These are phyloP conservation scores for Proterorhinus semilunaris DNA, from an alignment of 2,113 vertebrate genomes.

Conservation along the genomic window DNA sequence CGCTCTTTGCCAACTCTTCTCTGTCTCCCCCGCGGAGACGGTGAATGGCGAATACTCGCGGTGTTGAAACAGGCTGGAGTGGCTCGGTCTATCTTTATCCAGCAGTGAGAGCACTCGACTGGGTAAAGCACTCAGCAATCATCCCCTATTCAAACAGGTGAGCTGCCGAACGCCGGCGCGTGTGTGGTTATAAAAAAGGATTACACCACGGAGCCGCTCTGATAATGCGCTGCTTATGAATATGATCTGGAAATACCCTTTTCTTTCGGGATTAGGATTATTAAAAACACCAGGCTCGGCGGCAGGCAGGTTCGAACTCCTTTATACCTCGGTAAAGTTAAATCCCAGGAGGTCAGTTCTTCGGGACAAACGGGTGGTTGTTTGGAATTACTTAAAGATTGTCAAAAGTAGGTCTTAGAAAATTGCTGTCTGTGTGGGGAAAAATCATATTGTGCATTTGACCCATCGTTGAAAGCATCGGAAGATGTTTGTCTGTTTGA, in stretches of 20 bases:
- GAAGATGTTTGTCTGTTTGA: too few relatives aligned
- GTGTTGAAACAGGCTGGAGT: constrained; percentile 33
- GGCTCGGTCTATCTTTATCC: constrained; percentile 48
- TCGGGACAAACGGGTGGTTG: neutral
- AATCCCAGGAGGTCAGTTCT: neutral
- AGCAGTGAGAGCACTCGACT: constrained; percentile 33
- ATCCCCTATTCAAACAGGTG: constrained; percentile 48
- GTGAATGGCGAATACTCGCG: constrained; percentile 12
- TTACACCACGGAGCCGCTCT: constrained; percentile 27
- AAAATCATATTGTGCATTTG: too few relatives aligned
- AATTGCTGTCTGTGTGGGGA: too few relatives aligned
- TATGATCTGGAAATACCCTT: constrained; percentile 15
- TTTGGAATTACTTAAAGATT: neutral
- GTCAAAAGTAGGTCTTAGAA: too few relatives aligned
- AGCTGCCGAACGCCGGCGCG: constrained; percentile 12
- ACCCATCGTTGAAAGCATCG: too few relatives aligned
- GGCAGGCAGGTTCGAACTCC: neutral
- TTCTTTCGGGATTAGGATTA: constrained; percentile 3
- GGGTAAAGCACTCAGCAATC: constrained; percentile 40
- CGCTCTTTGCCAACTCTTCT: neutral
- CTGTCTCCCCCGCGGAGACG: neutral
- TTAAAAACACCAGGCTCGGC: constrained; percentile 14
- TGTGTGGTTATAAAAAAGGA: constrained; percentile 7
- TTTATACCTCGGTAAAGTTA: constrained; percentile 6
- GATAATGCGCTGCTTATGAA: constrained; percentile 31